phyloP scores from a whole-genome alignment of 1,140 invertebrate species.

The Drosophila subpulchrella region DNA sequence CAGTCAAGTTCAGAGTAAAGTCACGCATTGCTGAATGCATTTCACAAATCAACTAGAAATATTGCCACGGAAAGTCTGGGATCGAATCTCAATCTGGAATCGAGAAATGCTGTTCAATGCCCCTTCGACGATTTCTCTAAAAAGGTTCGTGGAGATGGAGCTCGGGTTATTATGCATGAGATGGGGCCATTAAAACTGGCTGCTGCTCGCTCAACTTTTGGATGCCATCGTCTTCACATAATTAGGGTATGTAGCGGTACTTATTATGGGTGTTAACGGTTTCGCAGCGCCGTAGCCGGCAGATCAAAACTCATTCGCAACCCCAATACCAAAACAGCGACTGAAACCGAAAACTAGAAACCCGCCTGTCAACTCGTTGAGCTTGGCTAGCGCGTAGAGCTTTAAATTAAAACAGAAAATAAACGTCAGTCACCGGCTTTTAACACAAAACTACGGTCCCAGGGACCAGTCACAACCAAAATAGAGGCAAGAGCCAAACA shows the following conservation, averaged over 20 bases:
- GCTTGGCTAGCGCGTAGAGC: slow-evolving; percentile 38
- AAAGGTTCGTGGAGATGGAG: slow-evolving; percentile 10
- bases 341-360: slow-evolving; percentile 40
- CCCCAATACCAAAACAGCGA: slow-evolving; percentile 23
- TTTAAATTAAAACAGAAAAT: slow-evolving; percentile 75
- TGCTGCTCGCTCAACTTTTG: slow-evolving; percentile 14
- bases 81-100: slow-evolving; percentile 60
- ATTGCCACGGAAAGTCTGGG: slow-evolving; percentile 37
- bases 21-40: slow-evolving; percentile 68
- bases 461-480: slow-evolving; percentile 13
- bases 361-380: slow-evolving; percentile 56
- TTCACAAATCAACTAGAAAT: slow-evolving; percentile 79
- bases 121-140: slow-evolving; percentile 63
- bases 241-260: slow-evolving; percentile 82
- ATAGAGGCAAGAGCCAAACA: slow-evolving; percentile 34
- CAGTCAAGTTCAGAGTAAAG: slow-evolving; percentile 46
- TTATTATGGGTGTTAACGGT: slow-evolving; percentile 82
- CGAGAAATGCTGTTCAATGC: slow-evolving; percentile 53
- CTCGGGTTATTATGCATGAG: slow-evolving; percentile 63
- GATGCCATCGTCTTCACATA: slow-evolving; percentile 60
- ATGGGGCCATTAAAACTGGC: slow-evolving; percentile 63
- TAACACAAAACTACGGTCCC: slow-evolving; percentile 19
- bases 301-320: slow-evolving; percentile 61
- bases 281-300: slow-evolving; percentile 61
- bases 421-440: slow-evolving; percentile 67